Base-by-base conservation (phyloP, 1,140 invertebrate genomes). In the Drosophila sturtevanti region DNA sequence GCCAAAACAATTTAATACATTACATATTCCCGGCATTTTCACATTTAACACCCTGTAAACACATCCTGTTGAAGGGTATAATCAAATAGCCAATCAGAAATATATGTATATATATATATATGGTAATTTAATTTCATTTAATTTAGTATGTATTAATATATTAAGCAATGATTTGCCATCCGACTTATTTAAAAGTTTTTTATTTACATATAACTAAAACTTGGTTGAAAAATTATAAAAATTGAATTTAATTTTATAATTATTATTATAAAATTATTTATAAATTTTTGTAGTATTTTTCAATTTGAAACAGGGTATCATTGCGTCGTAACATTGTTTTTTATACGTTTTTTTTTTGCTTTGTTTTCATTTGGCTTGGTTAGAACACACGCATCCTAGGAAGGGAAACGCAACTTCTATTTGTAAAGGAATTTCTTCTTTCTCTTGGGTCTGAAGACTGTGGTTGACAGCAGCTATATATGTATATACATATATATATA, bases 1-100 rank as follows among this genome's bases (percentile, higher is more conserved):
- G 63, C 63, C 78, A 84, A 85, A 86, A 86, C 81, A 86, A 87
- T 86, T 86, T 89, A 86, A 87, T 87, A 87, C 72, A 87, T 86
- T 86, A 87, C 82, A 87, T 79, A 65, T 66, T 63, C 62, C 74
- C 65, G 81, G 78, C 81, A 72, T 82, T 89, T 76, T 58, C 68
- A 31, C 79, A 82, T 87, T 76, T 60, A 58, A 51, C 66, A 63
- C 72, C 58, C 48, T 69, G 37, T 27, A 37, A 68, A 37, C n/a
- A n/a, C n/a, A n/a, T n/a, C n/a, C n/a, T n/a, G 22, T 38, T 7
- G 6, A 18, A 10, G 41, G 37, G 24, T 59, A 37, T 12, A 35
- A 12, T 11, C 11, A 12, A 31, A 6, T 6, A 31, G 27, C 5
- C 1, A 24, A 4, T 1, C 1, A 2, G 4, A 1, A 24, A 24